phyloP scores from a whole-genome alignment of 2,797 vertebrate species.

The Rhynchonycteris naso region DNA sequence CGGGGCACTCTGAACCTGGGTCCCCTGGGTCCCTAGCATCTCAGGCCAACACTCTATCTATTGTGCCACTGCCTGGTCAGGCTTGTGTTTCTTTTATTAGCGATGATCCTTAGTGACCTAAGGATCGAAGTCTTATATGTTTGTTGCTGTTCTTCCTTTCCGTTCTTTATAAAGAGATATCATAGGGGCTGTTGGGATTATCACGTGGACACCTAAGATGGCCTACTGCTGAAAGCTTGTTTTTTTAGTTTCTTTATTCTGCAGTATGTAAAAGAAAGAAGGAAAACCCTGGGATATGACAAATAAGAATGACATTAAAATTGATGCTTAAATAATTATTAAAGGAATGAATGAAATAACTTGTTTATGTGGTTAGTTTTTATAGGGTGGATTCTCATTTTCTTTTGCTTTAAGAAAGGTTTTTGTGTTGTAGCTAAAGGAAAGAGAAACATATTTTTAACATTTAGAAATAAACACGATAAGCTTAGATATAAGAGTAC shows the following conservation, averaged over 20 bases:
- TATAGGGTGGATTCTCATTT: background rate
- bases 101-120: background rate
- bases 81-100: background rate
- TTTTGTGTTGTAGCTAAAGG: background rate
- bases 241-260: background rate
- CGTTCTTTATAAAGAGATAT: background rate
- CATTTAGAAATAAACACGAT: background rate
- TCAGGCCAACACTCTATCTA: no score
- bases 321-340: background rate
- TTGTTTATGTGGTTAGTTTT: background rate
- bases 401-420: background rate
- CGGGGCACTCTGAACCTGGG: no score
- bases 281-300: background rate
- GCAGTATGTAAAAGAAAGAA: background rate
- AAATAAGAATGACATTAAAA: background rate
- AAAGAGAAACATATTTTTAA: conserved; percentile 29
- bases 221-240: background rate
- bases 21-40: no score
- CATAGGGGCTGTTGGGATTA: background rate
- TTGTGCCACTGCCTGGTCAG: no score
- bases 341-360: background rate
- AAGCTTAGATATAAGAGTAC: background rate
- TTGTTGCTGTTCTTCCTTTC: background rate
- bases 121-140: background rate
- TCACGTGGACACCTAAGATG: background rate